Percentiles rank a stretch among this genome's conserved stretches.
Conservation (phyloP, 2,113 vertebrate species). For the Lampris incognitus region DNA sequence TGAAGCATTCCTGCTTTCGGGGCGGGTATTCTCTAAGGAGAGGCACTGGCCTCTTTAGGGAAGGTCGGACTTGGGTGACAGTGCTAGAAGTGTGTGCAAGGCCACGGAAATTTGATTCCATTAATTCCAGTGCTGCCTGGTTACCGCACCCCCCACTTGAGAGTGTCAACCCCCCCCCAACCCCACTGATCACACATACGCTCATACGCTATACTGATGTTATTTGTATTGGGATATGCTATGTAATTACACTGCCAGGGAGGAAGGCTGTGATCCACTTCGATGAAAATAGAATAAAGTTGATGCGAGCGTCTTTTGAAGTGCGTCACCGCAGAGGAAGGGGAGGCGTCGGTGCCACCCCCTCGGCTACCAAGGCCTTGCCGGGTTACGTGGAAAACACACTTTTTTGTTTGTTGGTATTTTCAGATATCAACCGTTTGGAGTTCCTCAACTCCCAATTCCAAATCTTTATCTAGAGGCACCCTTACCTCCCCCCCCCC, state of each 20-base stretch:
- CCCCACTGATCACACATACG: not conserved
- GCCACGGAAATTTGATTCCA: conserved; percentile 66
- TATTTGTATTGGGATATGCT: conserved; percentile 19
- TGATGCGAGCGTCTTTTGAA: not conserved
- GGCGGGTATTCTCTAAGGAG: conserved; percentile 71
- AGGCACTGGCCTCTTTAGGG: conserved; percentile 67
- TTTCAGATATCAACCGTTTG: conserved; percentile 41
- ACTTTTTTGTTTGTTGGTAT: conserved; percentile 32
- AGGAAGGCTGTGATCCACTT: not conserved
- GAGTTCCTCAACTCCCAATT: conserved; percentile 49
- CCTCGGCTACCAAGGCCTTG: not conserved
- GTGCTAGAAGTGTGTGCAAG: conserved; percentile 59
- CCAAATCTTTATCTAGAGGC: conserved; percentile 72
- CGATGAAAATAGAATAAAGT: conserved; percentile 11
- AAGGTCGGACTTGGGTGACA: conserved; percentile 63
- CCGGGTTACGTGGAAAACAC: conserved; percentile 4
- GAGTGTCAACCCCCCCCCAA: conserved; percentile 23
- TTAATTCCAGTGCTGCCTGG: conserved; percentile 41
- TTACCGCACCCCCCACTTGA: conserved; percentile 45
- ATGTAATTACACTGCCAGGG: conserved; percentile 25
- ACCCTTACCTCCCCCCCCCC: conserved; percentile 48
- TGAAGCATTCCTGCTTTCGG: conserved; percentile 77
- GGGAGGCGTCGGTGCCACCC: not conserved
- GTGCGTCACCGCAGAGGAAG: conserved; percentile 15
- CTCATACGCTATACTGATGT: conserved; percentile 9